Evolutionary conservation across 2,797 vertebrate genomes (phyloP), one percentile per base, ranked within the genome.

Genomic region (Serranus cabrilla): DNA sequence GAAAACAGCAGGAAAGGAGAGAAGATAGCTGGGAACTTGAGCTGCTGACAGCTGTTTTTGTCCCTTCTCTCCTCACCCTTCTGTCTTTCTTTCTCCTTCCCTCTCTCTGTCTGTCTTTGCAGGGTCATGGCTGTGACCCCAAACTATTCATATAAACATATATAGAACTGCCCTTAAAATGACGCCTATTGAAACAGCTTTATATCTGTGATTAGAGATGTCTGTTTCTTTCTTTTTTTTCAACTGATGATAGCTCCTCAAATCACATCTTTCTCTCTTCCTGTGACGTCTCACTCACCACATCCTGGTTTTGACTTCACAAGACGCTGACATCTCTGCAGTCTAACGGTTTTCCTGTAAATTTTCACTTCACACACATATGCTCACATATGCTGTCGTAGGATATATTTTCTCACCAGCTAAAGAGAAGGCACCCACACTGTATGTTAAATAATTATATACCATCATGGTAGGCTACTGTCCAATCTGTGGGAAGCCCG

Each of bases 401-500:
- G 43, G 54, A 65, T 46, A 45, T 39, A 49, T 64, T 72, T 68
- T 57, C 66, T 75, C 69, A 65, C 65, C 25, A 23, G 34, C 52
- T 55, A 21, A 59, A 74, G 58, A 45, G 31, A 57, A 60, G 14
- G 18, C 57, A 45, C 42, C 72, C 64, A 57, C n/a, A 63, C 60
- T 77, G 72, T 39, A 42, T 39, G 51, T 78, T 82, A 76, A 90
- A 88, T 88, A 86, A 77, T 71, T 78, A 18, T 46, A 82, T 73
- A 56, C 37, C 66, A 89, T 83, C 84, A 96, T 96, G 95, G 95
- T 96, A 85, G 92, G 92, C 76, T 96, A 95, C 91, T 97, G 96
- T 91, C 96, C 96, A 66, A 94, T 96, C 85, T 96, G 96, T 87
- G 95, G 94, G 77, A 96, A 96, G 86, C 96, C 95, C 2, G 96